A percentile compares a stretch with the other conserved stretches of the same genome.
Conservation (phyloP, 1,140 invertebrate genomes). For the silkworm (Bombyx mori) region ASM3026992v2 NC_085135.1:10997001-10997500, state of each 20-base stretch:
- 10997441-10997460: constrained; percentile 11
- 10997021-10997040: too few relatives aligned
- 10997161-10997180: constrained; percentile 11
- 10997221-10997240: constrained; percentile 1
- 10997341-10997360: constrained; percentile 40
- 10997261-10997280: constrained; percentile 32
- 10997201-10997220: constrained; percentile 17
- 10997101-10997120: constrained; percentile 11
- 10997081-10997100: neutral
- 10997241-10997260: constrained; percentile 22
- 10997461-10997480: neutral
- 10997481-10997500: constrained; percentile 5
- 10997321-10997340: constrained; percentile 41
- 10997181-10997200: neutral
- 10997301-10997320: constrained; percentile 22
- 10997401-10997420: constrained; percentile 34
- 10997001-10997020: too few relatives aligned
- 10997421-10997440: constrained; percentile 9
- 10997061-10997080: too few relatives aligned
- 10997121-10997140: constrained; percentile 12
- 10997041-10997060: too few relatives aligned
- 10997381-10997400: constrained; percentile 40
- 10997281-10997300: constrained; percentile 23
- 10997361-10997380: constrained; percentile 42
- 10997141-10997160: constrained; percentile 13